Evolutionary conservation across 2,888 invertebrate species (phyloP).

Genomic region (Tetheella fluctuosa): DNA sequence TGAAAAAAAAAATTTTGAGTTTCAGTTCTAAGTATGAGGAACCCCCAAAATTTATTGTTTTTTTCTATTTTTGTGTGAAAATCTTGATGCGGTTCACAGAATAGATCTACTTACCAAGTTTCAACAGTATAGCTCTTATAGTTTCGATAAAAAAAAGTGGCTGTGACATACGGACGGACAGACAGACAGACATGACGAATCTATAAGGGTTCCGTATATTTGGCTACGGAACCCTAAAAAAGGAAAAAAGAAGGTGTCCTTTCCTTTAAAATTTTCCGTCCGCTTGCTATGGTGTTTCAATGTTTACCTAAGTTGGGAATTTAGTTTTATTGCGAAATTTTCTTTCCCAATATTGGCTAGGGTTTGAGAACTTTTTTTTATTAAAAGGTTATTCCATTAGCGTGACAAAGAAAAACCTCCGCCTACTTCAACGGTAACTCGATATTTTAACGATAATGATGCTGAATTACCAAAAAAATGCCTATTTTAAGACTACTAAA

Average conservation of each 20-base stretch:
- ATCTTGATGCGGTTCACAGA: too few species aligned
- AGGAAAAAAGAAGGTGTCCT: not conserved
- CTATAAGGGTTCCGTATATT: too few species aligned
- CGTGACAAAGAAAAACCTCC: not conserved
- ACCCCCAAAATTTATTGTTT: too few species aligned
- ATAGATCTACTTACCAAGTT: too few species aligned
- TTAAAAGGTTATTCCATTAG: not conserved
- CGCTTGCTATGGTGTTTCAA: not conserved
- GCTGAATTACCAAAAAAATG: not conserved
- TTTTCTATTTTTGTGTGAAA: too few species aligned
- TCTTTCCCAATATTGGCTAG: not conserved
- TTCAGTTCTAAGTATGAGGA: too few species aligned
- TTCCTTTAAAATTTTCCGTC: not conserved
- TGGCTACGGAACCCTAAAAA: too few species aligned
- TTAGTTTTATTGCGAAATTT: not conserved
- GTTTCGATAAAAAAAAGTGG: too few species aligned
- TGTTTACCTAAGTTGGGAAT: not conserved
- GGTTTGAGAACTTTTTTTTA: not conserved
- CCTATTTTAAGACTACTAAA: conserved; percentile 1
- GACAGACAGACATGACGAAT: too few species aligned
- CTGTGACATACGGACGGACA: too few species aligned
- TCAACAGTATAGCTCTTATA: too few species aligned
- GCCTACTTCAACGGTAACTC: not conserved
- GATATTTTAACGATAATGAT: not conserved
- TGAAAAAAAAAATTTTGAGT: too few species aligned